Evolutionary conservation across 37 sponge, comb jelly and placozoan genomes (phyloP).

Genomic region (Trichoplax adhaerens): DNA sequence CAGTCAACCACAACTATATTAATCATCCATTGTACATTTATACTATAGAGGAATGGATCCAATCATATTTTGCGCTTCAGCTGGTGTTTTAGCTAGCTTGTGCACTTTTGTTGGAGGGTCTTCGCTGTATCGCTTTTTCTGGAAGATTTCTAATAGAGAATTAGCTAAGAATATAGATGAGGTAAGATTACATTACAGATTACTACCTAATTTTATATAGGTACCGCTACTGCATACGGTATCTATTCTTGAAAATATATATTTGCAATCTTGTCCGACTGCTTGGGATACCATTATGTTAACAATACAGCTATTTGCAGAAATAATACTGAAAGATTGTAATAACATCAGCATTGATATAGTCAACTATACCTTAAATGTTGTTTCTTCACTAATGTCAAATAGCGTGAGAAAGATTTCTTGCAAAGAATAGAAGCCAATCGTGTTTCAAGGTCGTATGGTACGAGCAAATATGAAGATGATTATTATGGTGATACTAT

Average conservation of each 20-base stretch:
- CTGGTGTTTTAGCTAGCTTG: slow-evolving; percentile 43
- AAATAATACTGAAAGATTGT: too few relatives aligned
- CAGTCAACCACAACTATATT: neutral
- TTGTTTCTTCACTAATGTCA: neutral
- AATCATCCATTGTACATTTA: neutral
- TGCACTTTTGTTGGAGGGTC: slow-evolving; percentile 44
- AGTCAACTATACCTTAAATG: too few relatives aligned
- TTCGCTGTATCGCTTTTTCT: slow-evolving; percentile 29
- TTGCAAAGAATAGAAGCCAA: slow-evolving; percentile 35
- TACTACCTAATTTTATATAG: neutral
- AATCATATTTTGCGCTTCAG: slow-evolving; percentile 44
- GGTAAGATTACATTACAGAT: slow-evolving; percentile 17
- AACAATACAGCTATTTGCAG: too few relatives aligned
- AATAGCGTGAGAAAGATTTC: slow-evolving; percentile 63
- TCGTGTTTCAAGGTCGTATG: slow-evolving; percentile 22
- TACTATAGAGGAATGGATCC: slow-evolving; percentile 71
- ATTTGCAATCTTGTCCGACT: too few relatives aligned
- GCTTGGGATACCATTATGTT: too few relatives aligned
- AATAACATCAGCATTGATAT: too few relatives aligned
- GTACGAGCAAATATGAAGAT: slow-evolving; percentile 41
- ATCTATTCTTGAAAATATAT: too few relatives aligned
- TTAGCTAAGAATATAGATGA: slow-evolving; percentile 20
- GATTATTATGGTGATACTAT: slow-evolving; percentile 96
- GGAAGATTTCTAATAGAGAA: slow-evolving; percentile 34
- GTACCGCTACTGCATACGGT: too few relatives aligned